These are phyloP conservation scores for Semaprochilodus insignis DNA, from an alignment of 2,797 vertebrate species.

Conservation along the genomic window DNA sequence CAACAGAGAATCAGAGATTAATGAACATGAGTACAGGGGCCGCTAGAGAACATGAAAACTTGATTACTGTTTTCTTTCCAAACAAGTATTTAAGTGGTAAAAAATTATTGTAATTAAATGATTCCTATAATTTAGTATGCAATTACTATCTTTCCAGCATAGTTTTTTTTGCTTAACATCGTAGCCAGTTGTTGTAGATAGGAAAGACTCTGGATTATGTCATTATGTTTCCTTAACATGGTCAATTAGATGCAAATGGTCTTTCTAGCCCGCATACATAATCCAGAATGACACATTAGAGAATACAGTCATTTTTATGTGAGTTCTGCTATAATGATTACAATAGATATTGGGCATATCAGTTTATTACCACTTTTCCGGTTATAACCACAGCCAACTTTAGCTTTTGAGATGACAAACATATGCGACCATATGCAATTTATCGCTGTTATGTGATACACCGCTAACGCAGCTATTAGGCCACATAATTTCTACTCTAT, in stretches of 20 bases:
- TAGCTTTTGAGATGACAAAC: background rate
- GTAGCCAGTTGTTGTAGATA: background rate
- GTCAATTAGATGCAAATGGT: constrained; percentile 14
- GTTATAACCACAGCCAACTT: background rate
- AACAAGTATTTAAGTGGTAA: no score
- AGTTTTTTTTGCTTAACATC: background rate
- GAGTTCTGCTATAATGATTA: background rate
- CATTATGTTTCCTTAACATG: background rate
- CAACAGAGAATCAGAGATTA: background rate
- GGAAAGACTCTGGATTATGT: background rate
- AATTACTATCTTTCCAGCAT: background rate
- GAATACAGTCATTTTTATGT: background rate
- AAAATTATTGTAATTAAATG: background rate
- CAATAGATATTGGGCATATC: background rate
- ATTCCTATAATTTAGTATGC: no score
- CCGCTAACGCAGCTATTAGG: background rate
- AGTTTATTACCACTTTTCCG: background rate
- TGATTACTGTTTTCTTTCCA: no score
- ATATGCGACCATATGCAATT: background rate
- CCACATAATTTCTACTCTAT: background rate
- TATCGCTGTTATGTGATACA: background rate
- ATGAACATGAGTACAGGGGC: no score
- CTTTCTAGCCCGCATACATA: constrained; percentile 4
- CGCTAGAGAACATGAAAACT: no score
- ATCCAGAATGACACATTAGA: background rate